Evolutionary conservation across 2,888 invertebrate species (phyloP), one percentile per base, ranked within the genome.

Genomic region (Limnephilus marmoratus): DNA sequence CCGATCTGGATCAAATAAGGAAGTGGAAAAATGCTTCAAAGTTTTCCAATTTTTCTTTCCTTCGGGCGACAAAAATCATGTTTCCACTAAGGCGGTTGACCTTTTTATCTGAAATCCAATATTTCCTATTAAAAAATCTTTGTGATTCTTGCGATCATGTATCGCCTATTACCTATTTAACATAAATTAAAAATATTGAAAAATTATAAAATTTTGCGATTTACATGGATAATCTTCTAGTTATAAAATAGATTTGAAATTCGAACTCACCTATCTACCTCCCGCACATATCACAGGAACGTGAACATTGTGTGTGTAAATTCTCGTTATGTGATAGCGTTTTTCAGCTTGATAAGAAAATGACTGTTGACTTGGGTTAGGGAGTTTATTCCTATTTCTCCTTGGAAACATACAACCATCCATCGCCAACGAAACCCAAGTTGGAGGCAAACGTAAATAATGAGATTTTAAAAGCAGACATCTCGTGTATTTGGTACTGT

Each of bases 391-490:
- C 24, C 9, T 68, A 24, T 68, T 68, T 68, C 68, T 68, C 7
- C 68, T 68, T 68, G 68, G 68, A 68, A 68, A 68, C 24, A 68
- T n/a, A 68, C 9, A 68, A 68, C 68, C 68, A 68, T 24, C 3
- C 68, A 68, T 68, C n/a, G 68, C 68, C 24, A 9, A 24, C 24
- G 24, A 24, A 68, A 68, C 9, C 68, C 68, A 9, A 68, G 68
- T 68, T 11, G 11, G 37, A 85, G 68, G 68, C 87, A 34, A 87
- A 68, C 31, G 87, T 68, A 53, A 87, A 87, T 87, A 87, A 87
- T 87, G 87, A 87, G 87, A 87, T 53, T 87, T 87, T 87, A 87
- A 87, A 87, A 87, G 18, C 87, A 87, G 87, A 87, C 87, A 68
- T 87, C 87, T 68, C 87, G 53, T 87, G 34, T 87, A 87, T 53